Evolutionary conservation across 2,113 vertebrate species (phyloP), one percentile per base, ranked within the genome.

Genomic region (Machaerirhynchus nigripectus): DNA sequence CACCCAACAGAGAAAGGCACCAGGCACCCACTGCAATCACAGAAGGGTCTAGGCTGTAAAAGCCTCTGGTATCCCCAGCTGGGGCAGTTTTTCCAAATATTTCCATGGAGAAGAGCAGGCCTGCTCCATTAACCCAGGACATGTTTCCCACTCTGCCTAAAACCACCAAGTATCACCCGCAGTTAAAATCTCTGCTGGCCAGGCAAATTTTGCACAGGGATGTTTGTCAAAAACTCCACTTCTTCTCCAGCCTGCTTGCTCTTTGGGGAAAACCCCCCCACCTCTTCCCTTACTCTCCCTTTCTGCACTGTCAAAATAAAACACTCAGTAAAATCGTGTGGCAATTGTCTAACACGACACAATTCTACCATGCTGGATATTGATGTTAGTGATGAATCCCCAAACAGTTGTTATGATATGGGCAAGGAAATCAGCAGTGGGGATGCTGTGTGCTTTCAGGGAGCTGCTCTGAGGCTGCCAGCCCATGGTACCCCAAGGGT

Each of bases 61-160:
- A 85, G 22, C 31, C 39, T 46, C 40, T 28, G 20, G 39, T 57
- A 82, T 15, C 22, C 39, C 9, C 49, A 61, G 27, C 22, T 65
- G 33, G 46, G 69, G 11, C 30, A 61, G 16, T 24, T 84, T 83
- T 82, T 40, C 27, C 44, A 35, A 64, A 78, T 64, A 64, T 55
- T 77, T 61, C 71, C 77, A 79, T 3, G 2, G 56, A 46, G 53
- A 49, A 57, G 67, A 70, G 59, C 73, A 67, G 65, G 24, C 27
- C 67, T 63, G 22, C 64, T 83, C 67, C 50, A 52, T 64, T 39
- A 85, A 44, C 17, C 35, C 56, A 31, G n/a, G 68, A 26, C 26
- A n/a, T 0, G 0, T 35, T 46, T 67, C 30, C 47, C 33, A 46
- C 21, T 0, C 0, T 61, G 46, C 42, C 67, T 70, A 42, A 60